These are phyloP conservation scores for Loxodonta africana DNA, from an alignment of 2,113 vertebrate genomes.

Conservation along the genomic window DNA sequence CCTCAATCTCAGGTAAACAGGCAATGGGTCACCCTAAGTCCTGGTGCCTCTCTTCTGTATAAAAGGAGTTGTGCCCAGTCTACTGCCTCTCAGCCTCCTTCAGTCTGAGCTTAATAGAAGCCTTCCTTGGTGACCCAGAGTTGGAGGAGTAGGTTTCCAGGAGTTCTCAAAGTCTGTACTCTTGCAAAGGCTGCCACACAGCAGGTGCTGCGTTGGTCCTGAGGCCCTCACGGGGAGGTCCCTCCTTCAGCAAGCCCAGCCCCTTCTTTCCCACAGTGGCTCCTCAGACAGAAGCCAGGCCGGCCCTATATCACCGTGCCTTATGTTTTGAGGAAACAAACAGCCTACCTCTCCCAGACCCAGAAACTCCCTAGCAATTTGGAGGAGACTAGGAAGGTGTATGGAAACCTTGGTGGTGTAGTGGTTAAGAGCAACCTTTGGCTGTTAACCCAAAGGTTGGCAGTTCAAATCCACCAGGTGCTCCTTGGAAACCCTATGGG, in stretches of 20 bases:
- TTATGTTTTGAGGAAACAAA: not conserved
- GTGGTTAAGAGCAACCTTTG: too few relatives aligned
- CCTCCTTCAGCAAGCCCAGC: not conserved
- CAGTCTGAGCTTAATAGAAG: not conserved
- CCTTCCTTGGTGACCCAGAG: not conserved
- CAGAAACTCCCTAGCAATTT: not conserved
- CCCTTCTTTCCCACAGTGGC: not conserved
- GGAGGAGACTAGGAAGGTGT: not conserved
- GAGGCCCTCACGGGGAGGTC: accelerated
- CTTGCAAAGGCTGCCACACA: not conserved
- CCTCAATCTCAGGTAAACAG: not conserved
- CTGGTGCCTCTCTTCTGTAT: not conserved
- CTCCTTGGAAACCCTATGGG: too few relatives aligned
- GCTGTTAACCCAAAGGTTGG: too few relatives aligned
- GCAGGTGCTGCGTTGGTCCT: not conserved
- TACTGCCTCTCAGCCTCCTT: not conserved
- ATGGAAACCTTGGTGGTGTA: too few relatives aligned
- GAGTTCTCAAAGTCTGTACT: not conserved
- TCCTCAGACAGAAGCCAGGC: not conserved
- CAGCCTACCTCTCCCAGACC: not conserved
- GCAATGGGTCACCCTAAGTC: not conserved
- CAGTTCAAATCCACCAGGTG: too few relatives aligned
- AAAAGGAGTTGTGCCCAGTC: not conserved
- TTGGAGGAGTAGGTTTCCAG: not conserved
- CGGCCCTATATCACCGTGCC: not conserved